Conservation (phyloP, 2,888 invertebrate species). For the Tetheella fluctuosa region DNA sequence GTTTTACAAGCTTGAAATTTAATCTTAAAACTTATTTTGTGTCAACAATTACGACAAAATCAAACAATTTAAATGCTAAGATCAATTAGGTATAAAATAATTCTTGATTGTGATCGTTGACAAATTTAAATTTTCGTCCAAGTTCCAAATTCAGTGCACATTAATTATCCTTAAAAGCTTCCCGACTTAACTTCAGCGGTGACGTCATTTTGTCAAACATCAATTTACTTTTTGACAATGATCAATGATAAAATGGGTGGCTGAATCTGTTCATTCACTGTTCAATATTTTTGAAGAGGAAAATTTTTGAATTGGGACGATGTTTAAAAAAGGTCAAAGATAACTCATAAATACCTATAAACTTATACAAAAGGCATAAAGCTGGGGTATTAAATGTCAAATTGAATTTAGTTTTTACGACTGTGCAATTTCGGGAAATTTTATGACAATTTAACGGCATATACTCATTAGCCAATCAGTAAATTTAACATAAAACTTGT, state of each 20-base stretch:
- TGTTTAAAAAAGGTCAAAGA: background rate
- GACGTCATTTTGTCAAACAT: constrained; percentile 79
- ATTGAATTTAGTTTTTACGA: constrained; percentile 6
- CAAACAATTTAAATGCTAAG: constrained; percentile 19
- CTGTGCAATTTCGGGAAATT: background rate
- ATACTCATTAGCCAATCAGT: constrained; percentile 9
- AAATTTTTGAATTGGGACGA: constrained; percentile 14
- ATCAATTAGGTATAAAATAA: constrained; percentile 24
- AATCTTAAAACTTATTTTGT: background rate
- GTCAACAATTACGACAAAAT: constrained; percentile 16
- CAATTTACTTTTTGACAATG: constrained; percentile 77
- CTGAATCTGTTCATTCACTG: constrained; percentile 49
- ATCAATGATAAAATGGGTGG: constrained; percentile 68
- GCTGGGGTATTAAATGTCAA: background rate
- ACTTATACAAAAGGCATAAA: background rate
- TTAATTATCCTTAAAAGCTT: constrained; percentile 79
- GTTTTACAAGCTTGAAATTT: background rate
- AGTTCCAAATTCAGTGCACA: constrained; percentile 53
- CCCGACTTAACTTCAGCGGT: constrained; percentile 65
- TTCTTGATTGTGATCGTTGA: constrained; percentile 41
- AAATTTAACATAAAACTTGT: constrained; percentile 4
- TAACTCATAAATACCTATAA: constrained; percentile 3
- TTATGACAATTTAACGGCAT: background rate
- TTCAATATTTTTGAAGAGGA: constrained; percentile 29
- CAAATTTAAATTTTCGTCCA: constrained; percentile 46